Evolutionary conservation across 2,113 vertebrate species (phyloP).

Genomic region (Merops nubicus): DNA sequence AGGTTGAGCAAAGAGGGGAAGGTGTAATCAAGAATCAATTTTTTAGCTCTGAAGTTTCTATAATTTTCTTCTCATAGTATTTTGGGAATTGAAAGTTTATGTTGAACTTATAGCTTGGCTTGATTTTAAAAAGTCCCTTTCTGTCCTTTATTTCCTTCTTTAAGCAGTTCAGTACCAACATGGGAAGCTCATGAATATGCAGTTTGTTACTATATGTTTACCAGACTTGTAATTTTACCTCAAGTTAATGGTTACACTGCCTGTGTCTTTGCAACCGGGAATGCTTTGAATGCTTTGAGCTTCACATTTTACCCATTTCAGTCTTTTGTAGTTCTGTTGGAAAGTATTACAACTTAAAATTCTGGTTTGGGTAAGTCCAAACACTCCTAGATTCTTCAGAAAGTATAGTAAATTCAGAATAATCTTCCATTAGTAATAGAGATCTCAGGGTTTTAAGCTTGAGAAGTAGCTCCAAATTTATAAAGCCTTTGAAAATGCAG

Average conservation of each 20-base stretch:
- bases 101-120: neutral
- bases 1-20: neutral
- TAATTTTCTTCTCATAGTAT: neutral
- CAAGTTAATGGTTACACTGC: neutral
- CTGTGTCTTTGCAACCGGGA: neutral
- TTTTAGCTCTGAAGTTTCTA: neutral
- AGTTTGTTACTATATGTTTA: neutral
- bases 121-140: neutral
- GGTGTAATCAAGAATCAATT: neutral
- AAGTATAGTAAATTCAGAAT: neutral
- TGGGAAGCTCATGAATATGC: neutral
- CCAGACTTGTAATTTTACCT: neutral
- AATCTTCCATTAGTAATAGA: neutral
- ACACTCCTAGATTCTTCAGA: neutral
- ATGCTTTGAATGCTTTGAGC: neutral
- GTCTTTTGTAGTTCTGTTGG: neutral
- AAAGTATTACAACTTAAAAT: neutral
- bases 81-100: neutral
- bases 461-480: neutral
- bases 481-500: neutral
- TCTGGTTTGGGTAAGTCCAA: neutral
- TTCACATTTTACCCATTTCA: neutral
- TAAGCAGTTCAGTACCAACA: neutral
- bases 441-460: neutral
- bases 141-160: neutral